Percentiles rank a stretch among this genome's conserved stretches.
These are phyloP conservation scores for Prunella fulvescens DNA, from an alignment of 2,113 vertebrate genomes.

Conservation along the genomic window DNA sequence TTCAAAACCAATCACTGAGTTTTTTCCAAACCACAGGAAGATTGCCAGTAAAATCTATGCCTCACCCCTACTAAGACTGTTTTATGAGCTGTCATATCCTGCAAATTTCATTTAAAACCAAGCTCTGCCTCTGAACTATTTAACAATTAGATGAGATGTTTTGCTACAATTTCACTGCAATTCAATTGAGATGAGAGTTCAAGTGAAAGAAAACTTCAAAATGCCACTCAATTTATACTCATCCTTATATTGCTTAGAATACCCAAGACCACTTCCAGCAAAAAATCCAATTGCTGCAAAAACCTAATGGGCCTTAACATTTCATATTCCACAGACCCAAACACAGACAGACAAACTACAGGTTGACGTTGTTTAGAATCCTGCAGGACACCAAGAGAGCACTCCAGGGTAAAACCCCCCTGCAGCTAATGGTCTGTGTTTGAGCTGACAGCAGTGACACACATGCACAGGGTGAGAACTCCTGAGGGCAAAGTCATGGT, in stretches of 20 bases:
- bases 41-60: not conserved
- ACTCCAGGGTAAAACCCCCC: not conserved
- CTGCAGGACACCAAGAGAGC: not conserved
- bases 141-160: constrained; percentile 60
- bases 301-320: constrained; percentile 30
- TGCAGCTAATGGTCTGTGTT: not conserved
- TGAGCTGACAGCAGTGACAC: not conserved
- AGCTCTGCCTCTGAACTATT: constrained; percentile 24
- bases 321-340: constrained; percentile 9
- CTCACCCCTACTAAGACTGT: not conserved
- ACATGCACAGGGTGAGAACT: not conserved
- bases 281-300: constrained; percentile 43
- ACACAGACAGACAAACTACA: not conserved
- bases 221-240: constrained; percentile 39
- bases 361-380: constrained; percentile 8
- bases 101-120: constrained; percentile 51
- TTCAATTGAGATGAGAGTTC: constrained; percentile 34
- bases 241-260: constrained; percentile 35
- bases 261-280: constrained; percentile 48
- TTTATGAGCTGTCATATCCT: not conserved
- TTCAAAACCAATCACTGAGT: constrained; percentile 16
- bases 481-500: not conserved
- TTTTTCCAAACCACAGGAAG: constrained; percentile 3
- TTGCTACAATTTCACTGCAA: constrained; percentile 22
- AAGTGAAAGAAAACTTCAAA: constrained; percentile 46